Evolutionary conservation across 2,888 invertebrate genomes (phyloP), one percentile per base, ranked within the genome.

Genomic region (Ochropleura plecta): DNA sequence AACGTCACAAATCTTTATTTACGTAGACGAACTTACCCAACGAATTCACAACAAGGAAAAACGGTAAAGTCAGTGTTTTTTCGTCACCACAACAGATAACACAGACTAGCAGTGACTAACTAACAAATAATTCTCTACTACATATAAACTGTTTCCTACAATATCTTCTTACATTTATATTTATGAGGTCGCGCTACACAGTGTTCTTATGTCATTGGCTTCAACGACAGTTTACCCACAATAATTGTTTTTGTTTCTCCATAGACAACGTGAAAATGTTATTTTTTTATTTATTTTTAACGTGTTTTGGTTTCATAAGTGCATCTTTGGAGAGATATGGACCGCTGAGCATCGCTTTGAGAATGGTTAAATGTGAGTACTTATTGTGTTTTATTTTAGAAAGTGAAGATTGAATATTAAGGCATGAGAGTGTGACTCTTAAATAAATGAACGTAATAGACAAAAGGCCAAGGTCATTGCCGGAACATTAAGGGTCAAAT

Each of bases 331-430:
- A 95, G 66, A 94, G 93, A 79, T 95, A 93, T 87, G 96, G 95
- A 79, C 96, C 95, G 0, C 93, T 95, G 57, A 93, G 93, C 79
- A 59, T 94, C 18, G 93, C 91, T 3, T 78, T 96, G 30, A 90
- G 88, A 30, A 88, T 94, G 53, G 92, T 95, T 6, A 95, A 95
- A 91, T 95, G 95, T 96, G 86, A 95, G 95, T 93, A 30, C 30
- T 30, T 30, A 71, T 6, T 59, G 10, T 40, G 6, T 30, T 44
- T 55, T 53, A 62, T 57, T n/a, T 73, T 51, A 62, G 20, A 55
- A 80, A 62, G 44, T 66, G 18, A 49, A 5, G 0, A 7, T n/a
- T 49, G 1, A 44, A 16, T 9, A 12, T 48, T 46, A 20, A 18
- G 5, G 5, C 18, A 42, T 48, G 30, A 20, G 30, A 16, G 12